Conservation (phyloP, 2,113 vertebrate genomes). For the Nyctereutes procyonoides region DNA sequence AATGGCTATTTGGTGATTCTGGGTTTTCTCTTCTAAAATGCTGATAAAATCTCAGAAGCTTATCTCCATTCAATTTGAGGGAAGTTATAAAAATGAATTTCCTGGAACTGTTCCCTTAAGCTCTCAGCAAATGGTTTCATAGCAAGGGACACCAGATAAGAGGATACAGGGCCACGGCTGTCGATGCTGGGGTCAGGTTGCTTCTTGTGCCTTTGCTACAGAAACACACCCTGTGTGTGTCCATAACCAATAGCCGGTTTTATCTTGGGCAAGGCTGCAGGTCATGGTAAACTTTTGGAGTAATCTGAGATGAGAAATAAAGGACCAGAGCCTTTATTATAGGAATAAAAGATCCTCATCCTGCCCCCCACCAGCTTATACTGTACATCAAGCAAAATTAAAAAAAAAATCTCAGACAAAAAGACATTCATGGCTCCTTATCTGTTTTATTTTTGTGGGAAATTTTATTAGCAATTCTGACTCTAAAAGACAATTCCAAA, state of each 20-base stretch:
- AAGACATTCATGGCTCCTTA: neutral
- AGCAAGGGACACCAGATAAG: neutral
- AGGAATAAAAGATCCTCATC: neutral
- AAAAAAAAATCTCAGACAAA: neutral
- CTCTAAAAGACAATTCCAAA: neutral
- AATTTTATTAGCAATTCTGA: neutral
- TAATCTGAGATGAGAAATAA: neutral
- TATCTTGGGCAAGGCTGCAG: neutral
- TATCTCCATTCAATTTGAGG: neutral
- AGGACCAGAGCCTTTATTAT: neutral
- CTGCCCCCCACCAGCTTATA: neutral
- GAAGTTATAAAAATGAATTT: slow-evolving; percentile 38
- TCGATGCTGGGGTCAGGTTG: neutral
- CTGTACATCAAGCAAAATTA: neutral
- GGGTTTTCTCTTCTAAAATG: neutral
- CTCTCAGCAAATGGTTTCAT: neutral
- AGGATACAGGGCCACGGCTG: neutral
- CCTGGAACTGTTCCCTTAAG: neutral
- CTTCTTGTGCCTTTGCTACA: neutral
- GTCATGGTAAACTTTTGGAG: neutral
- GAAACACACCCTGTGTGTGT: neutral
- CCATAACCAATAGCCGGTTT: neutral
- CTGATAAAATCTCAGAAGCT: slow-evolving; percentile 16
- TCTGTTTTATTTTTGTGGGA: neutral
- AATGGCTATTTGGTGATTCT: neutral